A percentile compares a stretch with the other conserved stretches of the same genome.
phyloP scores from a whole-genome alignment of 2,113 vertebrate genomes.

The Neodon shergylaensis region DNA sequence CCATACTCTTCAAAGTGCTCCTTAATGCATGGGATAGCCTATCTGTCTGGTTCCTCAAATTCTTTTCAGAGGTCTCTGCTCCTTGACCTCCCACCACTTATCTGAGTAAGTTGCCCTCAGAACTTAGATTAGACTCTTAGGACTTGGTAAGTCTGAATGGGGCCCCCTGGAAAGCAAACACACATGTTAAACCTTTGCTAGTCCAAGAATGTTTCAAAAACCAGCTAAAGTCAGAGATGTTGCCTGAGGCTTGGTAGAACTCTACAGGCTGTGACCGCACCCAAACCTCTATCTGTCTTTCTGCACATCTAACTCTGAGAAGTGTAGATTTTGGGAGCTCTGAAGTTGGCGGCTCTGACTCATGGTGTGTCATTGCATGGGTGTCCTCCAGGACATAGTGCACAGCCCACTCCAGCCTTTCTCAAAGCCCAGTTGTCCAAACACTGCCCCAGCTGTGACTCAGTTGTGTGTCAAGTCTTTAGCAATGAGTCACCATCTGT shows the following conservation, averaged over 20 bases:
- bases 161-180: neutral
- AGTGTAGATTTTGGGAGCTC: neutral
- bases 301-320: neutral
- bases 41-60: neutral
- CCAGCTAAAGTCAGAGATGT: neutral
- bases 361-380: neutral
- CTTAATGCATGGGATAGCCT: neutral
- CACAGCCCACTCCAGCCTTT: neutral
- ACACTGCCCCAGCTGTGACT: neutral
- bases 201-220: neutral
- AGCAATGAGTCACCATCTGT: neutral
- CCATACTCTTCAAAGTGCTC: neutral
- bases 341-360: neutral
- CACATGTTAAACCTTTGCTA: too few species aligned
- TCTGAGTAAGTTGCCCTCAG: neutral
- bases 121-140: neutral
- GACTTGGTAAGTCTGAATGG: rapidly evolving
- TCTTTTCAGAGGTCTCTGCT: neutral
- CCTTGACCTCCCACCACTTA: neutral
- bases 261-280: rapidly evolving
- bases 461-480: neutral
- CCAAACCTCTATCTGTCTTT: neutral
- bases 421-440: slow-evolving; percentile 3
- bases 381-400: neutral
- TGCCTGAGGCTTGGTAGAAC: neutral